These are phyloP conservation scores for Phylloscopus whistleri DNA, from an alignment of 2,113 vertebrate genomes.

Conservation along the genomic window DNA sequence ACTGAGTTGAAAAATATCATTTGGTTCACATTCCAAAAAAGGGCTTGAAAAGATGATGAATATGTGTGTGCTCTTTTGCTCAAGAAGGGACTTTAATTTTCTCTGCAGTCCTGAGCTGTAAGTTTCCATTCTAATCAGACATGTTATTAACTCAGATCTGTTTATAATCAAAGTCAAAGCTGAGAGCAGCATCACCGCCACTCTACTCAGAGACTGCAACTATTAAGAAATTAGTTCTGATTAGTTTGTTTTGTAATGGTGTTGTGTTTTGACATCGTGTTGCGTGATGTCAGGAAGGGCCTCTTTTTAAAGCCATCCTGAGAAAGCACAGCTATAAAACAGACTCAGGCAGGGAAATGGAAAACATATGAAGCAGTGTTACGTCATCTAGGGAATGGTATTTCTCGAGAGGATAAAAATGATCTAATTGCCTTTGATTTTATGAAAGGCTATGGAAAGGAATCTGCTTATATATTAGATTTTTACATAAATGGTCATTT, in stretches of 20 bases:
- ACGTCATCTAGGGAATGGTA: constrained; percentile 47
- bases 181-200: neutral
- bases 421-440: constrained; percentile 51
- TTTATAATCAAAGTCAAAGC: constrained; percentile 43
- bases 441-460: constrained; percentile 38
- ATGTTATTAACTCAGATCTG: constrained; percentile 41
- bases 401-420: constrained; percentile 49
- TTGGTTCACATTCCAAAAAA: neutral
- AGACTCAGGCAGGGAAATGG: constrained; percentile 66
- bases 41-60: neutral
- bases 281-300: constrained; percentile 64
- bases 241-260: constrained; percentile 55
- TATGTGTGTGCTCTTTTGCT: neutral
- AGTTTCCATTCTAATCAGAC: neutral
- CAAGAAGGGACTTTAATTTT: neutral
- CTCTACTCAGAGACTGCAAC: neutral
- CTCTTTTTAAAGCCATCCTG: constrained; percentile 68
- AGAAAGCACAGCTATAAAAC: constrained; percentile 74
- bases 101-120: neutral
- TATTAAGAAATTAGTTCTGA: constrained; percentile 52
- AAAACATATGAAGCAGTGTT: constrained; percentile 68
- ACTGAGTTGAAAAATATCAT: neutral
- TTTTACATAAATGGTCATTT: constrained; percentile 42
- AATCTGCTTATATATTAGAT: constrained; percentile 32
- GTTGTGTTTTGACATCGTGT: constrained; percentile 64